Conservation (phyloP, 2,113 vertebrate species). For the Suncus etruscus region DNA sequence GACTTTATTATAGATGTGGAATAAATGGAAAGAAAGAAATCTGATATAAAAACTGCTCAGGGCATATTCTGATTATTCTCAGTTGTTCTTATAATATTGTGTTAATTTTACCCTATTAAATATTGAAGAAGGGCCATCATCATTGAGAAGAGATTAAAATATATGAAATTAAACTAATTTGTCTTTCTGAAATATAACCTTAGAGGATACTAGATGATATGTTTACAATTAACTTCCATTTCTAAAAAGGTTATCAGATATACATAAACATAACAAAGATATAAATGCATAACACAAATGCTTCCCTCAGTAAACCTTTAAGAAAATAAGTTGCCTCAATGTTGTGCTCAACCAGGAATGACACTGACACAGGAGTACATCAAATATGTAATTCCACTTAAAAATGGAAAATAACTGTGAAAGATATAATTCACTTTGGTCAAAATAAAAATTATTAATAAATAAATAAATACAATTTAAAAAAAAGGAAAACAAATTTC, state of each 20-base stretch:
- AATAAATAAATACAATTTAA: no score
- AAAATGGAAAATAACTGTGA: background rate
- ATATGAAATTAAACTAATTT: slow-evolving; percentile 74
- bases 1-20: slow-evolving; percentile 25
- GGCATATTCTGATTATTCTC: slow-evolving; percentile 67
- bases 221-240: slow-evolving; percentile 43
- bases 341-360: background rate
- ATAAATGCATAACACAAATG: background rate
- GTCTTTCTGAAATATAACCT: slow-evolving; percentile 62
- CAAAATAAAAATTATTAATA: no score
- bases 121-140: slow-evolving; percentile 43
- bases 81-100: slow-evolving; percentile 5
- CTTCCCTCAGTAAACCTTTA: background rate
- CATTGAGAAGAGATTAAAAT: slow-evolving; percentile 63
- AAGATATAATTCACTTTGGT: no score
- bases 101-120: slow-evolving; percentile 72
- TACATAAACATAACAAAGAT: slow-evolving; percentile 22
- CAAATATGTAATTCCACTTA: background rate
- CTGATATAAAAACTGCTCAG: slow-evolving; percentile 18
- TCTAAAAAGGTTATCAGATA: slow-evolving; percentile 29
- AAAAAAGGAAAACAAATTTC: background rate
- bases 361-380: background rate
- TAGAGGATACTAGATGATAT: slow-evolving; percentile 51
- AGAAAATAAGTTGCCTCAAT: background rate
- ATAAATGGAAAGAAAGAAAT: background rate